Evolutionary conservation across 2,113 vertebrate genomes (phyloP), one percentile per base, ranked within the genome.

Genomic region (Monopterus albus): DNA sequence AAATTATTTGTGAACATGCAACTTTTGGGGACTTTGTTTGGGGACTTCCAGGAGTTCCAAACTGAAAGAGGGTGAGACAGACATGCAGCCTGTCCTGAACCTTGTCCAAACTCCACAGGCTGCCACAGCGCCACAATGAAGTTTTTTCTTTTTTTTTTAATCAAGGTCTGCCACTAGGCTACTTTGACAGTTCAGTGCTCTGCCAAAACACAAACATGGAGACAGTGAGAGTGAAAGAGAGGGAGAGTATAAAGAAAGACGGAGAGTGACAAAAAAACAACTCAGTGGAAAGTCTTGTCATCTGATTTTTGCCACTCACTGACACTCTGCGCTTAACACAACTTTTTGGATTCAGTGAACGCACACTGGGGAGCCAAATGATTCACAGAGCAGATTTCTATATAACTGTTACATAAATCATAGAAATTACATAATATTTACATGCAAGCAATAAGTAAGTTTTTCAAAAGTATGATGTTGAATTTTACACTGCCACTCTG

Each of bases 141-240:
- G n/a, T n/a, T n/a, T n/a, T n/a, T n/a, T n/a, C n/a, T n/a, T n/a
- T n/a, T n/a, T 88, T 60, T 74, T 79, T 86, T 86, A 84, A 91
- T 88, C 87, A 93, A 93, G 92, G 91, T 92, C 92, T 93, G 92
- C 91, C 92, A 92, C 81, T 51, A 81, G 82, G 76, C 85, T 81
- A 79, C 78, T 76, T 84, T 73, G 74, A 84, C 75, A 81, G 68
- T 72, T 71, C 76, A 51, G 55, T 81, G 72, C 46, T 61, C 79
- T 81, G 85, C 82, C 75, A 91, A 89, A 81, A 88, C n/a, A 75
- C 69, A 81, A 79, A 86, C 45, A 85, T n/a, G 40, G 46, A 71
- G 51, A 43, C 51, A 68, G 64, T 28, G 64, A 67, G 29, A 43
- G 47, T 40, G 51, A 85, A 60, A 62, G 51, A 38, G 58, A 70